Percentiles rank a stretch among this genome's conserved stretches.
phyloP scores from a whole-genome alignment of 2,797 vertebrate genomes.

The Melanotaenia pygmaea region DNA sequence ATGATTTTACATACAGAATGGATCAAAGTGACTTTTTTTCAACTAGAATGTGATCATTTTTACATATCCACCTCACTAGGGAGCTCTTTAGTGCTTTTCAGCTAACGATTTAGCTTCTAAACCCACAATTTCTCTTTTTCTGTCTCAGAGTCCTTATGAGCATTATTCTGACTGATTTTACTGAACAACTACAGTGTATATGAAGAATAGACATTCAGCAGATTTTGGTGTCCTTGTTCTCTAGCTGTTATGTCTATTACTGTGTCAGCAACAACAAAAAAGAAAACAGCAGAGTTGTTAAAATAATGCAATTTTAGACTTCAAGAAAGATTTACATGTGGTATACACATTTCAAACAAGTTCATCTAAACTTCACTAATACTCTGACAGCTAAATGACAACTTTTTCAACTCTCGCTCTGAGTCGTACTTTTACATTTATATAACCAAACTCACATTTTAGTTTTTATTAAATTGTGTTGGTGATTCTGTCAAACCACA shows the following conservation, averaged over 20 bases:
- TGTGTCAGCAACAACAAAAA: not conserved
- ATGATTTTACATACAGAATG: not conserved
- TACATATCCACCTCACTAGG: not conserved
- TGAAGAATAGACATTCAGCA: not conserved
- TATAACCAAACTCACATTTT: no score
- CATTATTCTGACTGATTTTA: not conserved
- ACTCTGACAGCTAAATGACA: no score
- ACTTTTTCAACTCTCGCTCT: no score
- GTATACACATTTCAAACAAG: not conserved
- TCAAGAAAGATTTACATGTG: not conserved
- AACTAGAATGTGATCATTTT: not conserved
- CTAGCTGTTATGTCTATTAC: not conserved
- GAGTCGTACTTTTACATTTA: no score
- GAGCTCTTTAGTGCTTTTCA: not conserved
- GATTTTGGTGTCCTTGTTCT: not conserved
- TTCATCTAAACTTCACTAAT: no score
- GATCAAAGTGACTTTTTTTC: not conserved
- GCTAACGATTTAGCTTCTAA: constrained; percentile 3
- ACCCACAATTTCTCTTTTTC: constrained; percentile 11
- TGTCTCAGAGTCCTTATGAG: not conserved
- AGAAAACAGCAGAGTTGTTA: no score
- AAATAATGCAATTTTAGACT: not conserved
- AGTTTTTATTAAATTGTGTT: not conserved
- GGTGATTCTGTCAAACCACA: not conserved
- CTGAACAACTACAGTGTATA: not conserved